Evolutionary conservation across 2,888 invertebrate species (phyloP).

Genomic region (Watsonalla binaria): DNA sequence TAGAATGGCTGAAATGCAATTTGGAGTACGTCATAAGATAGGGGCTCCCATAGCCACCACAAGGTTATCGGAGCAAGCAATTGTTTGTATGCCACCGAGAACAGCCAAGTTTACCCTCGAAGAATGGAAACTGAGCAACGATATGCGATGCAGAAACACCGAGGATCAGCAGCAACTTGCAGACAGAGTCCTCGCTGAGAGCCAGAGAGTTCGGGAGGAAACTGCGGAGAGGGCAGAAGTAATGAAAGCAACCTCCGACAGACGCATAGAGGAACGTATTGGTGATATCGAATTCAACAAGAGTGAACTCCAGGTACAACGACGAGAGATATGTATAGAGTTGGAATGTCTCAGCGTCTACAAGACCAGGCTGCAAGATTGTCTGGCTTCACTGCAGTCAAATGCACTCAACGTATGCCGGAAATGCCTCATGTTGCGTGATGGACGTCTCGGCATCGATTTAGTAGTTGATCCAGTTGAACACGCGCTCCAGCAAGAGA

Average conservation of each 20-base stretch:
- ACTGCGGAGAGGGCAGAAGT: conserved; percentile 83
- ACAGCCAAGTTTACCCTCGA: conserved; percentile 80
- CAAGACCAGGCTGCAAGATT: conserved; percentile 86
- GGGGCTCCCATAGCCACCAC: conserved; percentile 65
- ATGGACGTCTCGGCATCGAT: conserved; percentile 89
- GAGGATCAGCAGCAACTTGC: conserved; percentile 91
- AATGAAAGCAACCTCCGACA: conserved; percentile 88
- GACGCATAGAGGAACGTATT: conserved; percentile 87
- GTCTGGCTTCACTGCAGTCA: conserved; percentile 82
- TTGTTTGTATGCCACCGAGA: conserved; percentile 71
- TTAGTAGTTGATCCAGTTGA: conserved; percentile 91
- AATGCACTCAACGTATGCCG: conserved; percentile 83
- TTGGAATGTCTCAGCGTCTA: conserved; percentile 87
- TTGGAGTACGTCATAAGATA: conserved; percentile 61
- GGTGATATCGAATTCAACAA: conserved; percentile 90
- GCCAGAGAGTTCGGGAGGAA: conserved; percentile 82
- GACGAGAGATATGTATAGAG: conserved; percentile 87
- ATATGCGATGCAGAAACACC: conserved; percentile 82
- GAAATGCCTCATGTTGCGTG: conserved; percentile 88
- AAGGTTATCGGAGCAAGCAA: conserved; percentile 58
- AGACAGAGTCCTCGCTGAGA: conserved; percentile 84
- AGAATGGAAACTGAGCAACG: conserved; percentile 87
- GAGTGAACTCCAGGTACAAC: conserved; percentile 86
- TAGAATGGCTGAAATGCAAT: conserved; percentile 51
- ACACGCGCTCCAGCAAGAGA: conserved; percentile 86